Percentiles rank a stretch among this genome's conserved stretches.
Evolutionary conservation across 2,888 invertebrate species (phyloP).

Genomic region (Himalopsyche kuldschensis): DNA sequence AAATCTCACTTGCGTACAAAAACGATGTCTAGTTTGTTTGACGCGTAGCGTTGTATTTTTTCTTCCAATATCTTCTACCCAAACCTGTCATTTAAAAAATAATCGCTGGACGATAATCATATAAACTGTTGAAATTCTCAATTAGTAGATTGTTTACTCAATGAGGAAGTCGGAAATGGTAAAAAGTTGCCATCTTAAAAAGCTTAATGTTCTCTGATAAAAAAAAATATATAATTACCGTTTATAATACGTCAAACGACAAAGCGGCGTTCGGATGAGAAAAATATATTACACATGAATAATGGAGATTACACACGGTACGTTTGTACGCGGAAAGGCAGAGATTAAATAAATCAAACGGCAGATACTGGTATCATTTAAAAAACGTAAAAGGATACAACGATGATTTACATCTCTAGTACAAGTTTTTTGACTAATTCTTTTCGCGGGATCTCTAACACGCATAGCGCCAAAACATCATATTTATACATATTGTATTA

Average conservation of each 20-base stretch:
- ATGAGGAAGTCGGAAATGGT: no score
- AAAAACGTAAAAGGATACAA: neutral
- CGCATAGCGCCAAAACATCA: neutral
- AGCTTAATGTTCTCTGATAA: neutral
- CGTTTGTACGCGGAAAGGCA: slow-evolving; percentile 21
- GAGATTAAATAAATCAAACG: slow-evolving; percentile 27
- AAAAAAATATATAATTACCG: neutral
- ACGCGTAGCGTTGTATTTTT: no score
- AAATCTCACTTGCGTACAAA: no score
- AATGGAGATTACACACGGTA: slow-evolving; percentile 33
- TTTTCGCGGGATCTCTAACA: neutral
- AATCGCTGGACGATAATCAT: no score
- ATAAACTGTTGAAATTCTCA: no score
- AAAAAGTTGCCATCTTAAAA: no score
- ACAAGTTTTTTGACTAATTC: neutral
- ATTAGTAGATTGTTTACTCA: no score
- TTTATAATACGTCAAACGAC: slow-evolving; percentile 9
- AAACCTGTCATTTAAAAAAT: no score
- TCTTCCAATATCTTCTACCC: no score
- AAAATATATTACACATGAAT: slow-evolving; percentile 22
- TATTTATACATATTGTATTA: no score
- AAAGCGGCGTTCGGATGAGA: slow-evolving; percentile 2
- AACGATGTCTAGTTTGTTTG: no score
- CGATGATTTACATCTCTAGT: neutral
- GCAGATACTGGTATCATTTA: neutral